Conservation (phyloP, 2,113 vertebrate species). For the Boleophthalmus pectinirostris region DNA sequence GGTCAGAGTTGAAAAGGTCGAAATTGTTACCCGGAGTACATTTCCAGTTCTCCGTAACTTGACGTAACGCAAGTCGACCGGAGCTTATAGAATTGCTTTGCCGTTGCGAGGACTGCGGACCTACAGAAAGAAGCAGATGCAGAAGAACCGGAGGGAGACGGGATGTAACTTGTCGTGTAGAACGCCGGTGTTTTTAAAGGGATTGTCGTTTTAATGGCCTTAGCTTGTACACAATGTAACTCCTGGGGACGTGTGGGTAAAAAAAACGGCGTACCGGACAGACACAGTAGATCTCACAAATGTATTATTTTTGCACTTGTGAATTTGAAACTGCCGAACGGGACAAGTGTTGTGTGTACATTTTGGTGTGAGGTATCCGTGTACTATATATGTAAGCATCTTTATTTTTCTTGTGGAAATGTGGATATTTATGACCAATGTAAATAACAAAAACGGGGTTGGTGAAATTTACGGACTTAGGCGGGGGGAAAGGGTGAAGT, state of each 20-base stretch:
- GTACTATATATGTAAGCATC: constrained; percentile 72
- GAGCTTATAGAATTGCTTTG: constrained; percentile 2
- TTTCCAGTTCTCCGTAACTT: constrained; percentile 9
- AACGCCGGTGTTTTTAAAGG: constrained; percentile 45
- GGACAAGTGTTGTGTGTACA: constrained; percentile 62
- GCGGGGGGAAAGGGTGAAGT: constrained; percentile 16
- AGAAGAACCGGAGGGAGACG: constrained; percentile 15
- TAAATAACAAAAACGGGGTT: constrained; percentile 69
- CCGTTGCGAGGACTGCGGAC: constrained; percentile 37
- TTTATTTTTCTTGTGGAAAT: constrained; percentile 78
- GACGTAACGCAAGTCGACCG: background rate
- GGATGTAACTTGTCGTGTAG: constrained; percentile 40
- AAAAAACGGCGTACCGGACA: constrained; percentile 7
- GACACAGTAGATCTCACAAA: constrained; percentile 41
- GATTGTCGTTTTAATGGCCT: constrained; percentile 59
- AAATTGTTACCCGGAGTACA: constrained; percentile 33
- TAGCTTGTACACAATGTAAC: constrained; percentile 49
- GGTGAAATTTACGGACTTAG: background rate
- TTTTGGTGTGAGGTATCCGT: constrained; percentile 74
- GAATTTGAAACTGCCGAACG: constrained; percentile 12
- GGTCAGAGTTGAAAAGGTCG: constrained; percentile 37
- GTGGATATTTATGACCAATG: constrained; percentile 73
- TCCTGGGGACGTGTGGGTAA: constrained; percentile 45
- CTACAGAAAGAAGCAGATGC: constrained; percentile 39
- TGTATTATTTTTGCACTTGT: constrained; percentile 68